Conservation (phyloP, 2,113 vertebrate genomes). For the Elanoides forficatus region DNA sequence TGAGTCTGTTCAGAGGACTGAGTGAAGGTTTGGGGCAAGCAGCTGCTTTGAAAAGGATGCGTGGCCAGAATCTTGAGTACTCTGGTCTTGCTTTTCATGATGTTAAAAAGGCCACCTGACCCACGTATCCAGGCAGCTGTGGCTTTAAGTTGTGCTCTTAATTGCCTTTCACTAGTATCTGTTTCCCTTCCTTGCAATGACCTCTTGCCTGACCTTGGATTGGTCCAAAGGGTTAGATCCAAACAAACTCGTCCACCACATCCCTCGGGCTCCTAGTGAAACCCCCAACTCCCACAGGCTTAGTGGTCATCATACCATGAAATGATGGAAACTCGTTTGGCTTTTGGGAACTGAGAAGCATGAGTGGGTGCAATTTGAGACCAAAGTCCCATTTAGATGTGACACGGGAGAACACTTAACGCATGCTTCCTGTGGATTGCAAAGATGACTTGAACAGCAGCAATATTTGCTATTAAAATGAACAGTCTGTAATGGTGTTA, state of each 20-base stretch:
- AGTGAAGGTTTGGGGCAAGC: not conserved
- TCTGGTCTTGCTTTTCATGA: not conserved
- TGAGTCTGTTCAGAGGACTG: not conserved
- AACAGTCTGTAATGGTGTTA: not conserved
- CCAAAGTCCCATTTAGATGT: not conserved
- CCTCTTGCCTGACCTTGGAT: not conserved
- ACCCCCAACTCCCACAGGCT: not conserved
- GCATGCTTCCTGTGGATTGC: rapidly evolving
- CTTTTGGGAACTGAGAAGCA: not conserved
- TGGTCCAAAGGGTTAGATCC: not conserved
- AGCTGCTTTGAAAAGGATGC: not conserved
- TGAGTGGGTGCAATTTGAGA: not conserved
- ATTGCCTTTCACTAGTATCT: not conserved
- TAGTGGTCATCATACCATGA: rapidly evolving
- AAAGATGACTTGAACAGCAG: rapidly evolving
- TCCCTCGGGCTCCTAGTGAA: not conserved
- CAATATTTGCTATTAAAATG: not conserved
- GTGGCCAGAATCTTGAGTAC: not conserved
- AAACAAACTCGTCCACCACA: rapidly evolving
- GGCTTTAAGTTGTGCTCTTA: not conserved
- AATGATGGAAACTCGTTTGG: not conserved
- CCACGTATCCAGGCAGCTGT: not conserved
- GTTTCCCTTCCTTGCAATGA: not conserved
- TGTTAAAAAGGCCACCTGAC: not conserved
- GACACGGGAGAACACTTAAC: not conserved